Conservation (phyloP, 1,140 invertebrate genomes). For the Palaemon carinicauda region DNA sequence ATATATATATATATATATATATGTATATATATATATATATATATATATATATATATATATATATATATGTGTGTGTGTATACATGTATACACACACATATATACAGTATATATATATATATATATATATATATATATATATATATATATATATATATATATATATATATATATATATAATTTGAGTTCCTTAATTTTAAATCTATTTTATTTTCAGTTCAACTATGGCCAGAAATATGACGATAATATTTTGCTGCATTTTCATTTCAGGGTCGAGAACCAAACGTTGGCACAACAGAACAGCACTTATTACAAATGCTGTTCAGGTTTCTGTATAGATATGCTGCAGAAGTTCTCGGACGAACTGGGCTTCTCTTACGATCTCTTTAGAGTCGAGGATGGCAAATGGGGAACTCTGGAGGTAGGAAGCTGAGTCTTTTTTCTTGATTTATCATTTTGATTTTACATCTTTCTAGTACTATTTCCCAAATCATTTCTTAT, state of each 20-base stretch:
- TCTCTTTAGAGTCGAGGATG: conserved; percentile 68
- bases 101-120: not conserved
- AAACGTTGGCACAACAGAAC: conserved; percentile 49
- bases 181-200: too few relatives aligned
- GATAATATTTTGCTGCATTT: not conserved
- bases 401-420: conserved; percentile 67
- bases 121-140: not conserved
- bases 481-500: not conserved
- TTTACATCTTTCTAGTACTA: not conserved
- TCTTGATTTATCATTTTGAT: not conserved
- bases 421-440: conserved; percentile 55
- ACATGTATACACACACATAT: not conserved
- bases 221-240: too few relatives aligned
- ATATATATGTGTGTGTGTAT: not conserved
- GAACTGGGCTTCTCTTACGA: conserved; percentile 68
- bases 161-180: too few relatives aligned
- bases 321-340: conserved; percentile 96
- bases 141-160: not conserved
- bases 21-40: not conserved
- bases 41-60: not conserved
- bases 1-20: not conserved
- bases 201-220: too few relatives aligned
- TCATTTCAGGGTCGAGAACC: conserved; percentile 29
- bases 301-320: conserved; percentile 82
- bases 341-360: conserved; percentile 77